Conservation (phyloP, 2,888 invertebrate species). For the Thereva unica region DNA sequence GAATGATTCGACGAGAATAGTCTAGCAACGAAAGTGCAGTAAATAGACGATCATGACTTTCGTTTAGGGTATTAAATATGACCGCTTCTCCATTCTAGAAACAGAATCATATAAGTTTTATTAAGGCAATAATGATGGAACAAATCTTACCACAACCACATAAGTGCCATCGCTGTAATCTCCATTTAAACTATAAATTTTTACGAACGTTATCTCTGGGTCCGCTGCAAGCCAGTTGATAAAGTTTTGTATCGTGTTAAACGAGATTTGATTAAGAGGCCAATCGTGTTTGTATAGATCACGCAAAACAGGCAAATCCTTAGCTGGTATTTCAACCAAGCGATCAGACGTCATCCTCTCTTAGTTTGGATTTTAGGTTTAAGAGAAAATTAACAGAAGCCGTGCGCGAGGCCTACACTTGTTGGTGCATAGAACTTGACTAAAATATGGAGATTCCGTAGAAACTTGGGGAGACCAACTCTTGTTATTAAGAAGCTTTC, state of each 20-base stretch:
- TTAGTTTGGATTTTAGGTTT: too few species aligned
- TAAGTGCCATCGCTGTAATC: constrained; percentile 55
- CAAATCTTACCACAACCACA: constrained; percentile 48
- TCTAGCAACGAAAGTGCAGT: constrained; percentile 49
- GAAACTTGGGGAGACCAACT: too few species aligned
- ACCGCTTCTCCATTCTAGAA: constrained; percentile 55
- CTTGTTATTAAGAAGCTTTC: too few species aligned
- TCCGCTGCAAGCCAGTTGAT: constrained; percentile 48
- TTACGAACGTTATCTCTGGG: constrained; percentile 42
- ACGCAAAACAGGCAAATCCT: constrained; percentile 41
- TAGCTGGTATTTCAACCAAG: constrained; percentile 40
- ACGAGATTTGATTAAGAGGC: constrained; percentile 43
- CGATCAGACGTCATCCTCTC: not conserved
- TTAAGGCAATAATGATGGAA: not conserved
- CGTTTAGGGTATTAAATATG: constrained; percentile 50
- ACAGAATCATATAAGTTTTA: not conserved
- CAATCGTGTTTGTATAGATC: constrained; percentile 42
- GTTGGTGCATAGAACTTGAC: too few species aligned
- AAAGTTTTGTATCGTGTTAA: constrained; percentile 44
- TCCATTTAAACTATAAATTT: constrained; percentile 49
- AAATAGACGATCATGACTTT: constrained; percentile 44
- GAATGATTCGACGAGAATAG: constrained; percentile 50
- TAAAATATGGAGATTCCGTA: too few species aligned
- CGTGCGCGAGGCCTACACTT: too few species aligned
- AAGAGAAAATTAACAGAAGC: too few species aligned